Evolutionary conservation across 1,140 invertebrate genomes (phyloP).

Genomic region (Drosophila funebris): DNA sequence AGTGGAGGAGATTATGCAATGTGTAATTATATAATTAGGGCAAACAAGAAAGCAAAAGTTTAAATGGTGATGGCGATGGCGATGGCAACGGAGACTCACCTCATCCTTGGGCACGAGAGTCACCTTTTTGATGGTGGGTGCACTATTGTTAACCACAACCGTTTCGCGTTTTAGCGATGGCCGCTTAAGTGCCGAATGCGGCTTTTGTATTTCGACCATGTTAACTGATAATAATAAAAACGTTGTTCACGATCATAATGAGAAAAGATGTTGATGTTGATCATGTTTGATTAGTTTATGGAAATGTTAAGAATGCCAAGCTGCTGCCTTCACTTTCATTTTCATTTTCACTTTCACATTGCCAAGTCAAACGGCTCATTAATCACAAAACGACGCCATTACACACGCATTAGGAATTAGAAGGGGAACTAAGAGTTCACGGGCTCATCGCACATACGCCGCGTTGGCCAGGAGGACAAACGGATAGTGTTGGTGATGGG

Average conservation of each 20-base stretch:
- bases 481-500: too few species aligned
- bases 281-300: conserved; percentile 48
- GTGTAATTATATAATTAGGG: conserved; percentile 39
- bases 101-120: conserved; percentile 82
- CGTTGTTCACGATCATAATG: not conserved
- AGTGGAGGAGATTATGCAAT: too few species aligned
- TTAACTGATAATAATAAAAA: conserved; percentile 25
- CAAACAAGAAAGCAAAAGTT: conserved; percentile 11
- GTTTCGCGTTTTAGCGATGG: conserved; percentile 82
- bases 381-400: conserved; percentile 64
- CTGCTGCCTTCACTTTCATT: not conserved
- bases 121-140: conserved; percentile 80
- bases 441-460: conserved; percentile 35
- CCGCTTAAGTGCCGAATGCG: conserved; percentile 75
- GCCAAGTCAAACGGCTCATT: conserved; percentile 69
- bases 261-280: not conserved
- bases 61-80: not conserved
- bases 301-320: conserved; percentile 25
- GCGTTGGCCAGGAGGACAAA: conserved; percentile 1
- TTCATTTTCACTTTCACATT: not conserved
- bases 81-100: conserved; percentile 50
- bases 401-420: conserved; percentile 48
- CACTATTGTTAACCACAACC: conserved; percentile 82
- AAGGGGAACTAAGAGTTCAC: not conserved
- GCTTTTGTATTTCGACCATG: conserved; percentile 83